Evolutionary conservation across 2,113 vertebrate genomes (phyloP), one percentile per base, ranked within the genome.

Genomic region (Lutjanus erythropterus): DNA sequence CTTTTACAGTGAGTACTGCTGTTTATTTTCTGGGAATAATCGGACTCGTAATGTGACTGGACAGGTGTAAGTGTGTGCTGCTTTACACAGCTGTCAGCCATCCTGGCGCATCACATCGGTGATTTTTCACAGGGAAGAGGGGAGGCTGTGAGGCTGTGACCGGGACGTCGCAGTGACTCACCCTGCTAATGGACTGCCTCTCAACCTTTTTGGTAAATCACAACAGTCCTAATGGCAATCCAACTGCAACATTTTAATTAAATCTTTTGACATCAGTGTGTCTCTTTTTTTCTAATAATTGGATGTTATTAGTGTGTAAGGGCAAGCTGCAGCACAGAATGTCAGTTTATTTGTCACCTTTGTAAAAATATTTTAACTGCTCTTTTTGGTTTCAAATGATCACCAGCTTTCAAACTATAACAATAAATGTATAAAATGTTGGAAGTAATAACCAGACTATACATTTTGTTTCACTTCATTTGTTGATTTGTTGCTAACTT

Each of bases 41-140:
- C 31, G n/a, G 56, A 71, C 47, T 47, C 33, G 65, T 91, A 77
- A 93, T 89, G 81, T 31, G 87, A 86, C 37, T n/a, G 65, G 92
- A 93, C 90, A 92, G 88, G 88, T 91, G 88, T 72, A 79, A 90
- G 85, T 39, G 80, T 80, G 88, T 64, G 71, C 73, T 31, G 75
- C 84, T 84, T 85, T 75, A 87, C 89, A 85, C 92, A 93, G 88
- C 90, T 93, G 92, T 89, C 88, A 75, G 84, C 85, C 84, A 71
- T 91, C 86, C 80, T 18, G 52, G 44, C 7, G 18, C 41, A 91
- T 92, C 89, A 84, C 50, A 11, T 27, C 19, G 14, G 83, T 79
- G 73, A 86, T 90, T 86, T 85, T 83, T 91, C 89, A 89, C 47
- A 7, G 42, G 9, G 44, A 55, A 25, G 37, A 75, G 52, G 27